A percentile compares a stretch with the other conserved stretches of the same genome.
Evolutionary conservation across 2,113 vertebrate species (phyloP).

Genomic region (Cyrtonyx montezumae): DNA sequence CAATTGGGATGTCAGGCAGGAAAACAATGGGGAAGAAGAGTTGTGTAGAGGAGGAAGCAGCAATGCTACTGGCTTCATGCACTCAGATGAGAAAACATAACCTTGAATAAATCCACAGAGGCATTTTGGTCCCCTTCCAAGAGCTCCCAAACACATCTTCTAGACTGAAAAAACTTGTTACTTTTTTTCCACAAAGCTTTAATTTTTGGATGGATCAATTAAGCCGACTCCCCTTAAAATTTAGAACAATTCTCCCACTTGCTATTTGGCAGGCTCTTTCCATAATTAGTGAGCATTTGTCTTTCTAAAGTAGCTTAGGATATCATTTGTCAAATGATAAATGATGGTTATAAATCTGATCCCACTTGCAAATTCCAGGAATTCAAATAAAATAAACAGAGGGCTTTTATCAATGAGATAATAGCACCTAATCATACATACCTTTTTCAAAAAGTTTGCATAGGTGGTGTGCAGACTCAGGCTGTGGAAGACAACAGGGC

Average conservation of each 20-base stretch:
- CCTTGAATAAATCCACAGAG: neutral
- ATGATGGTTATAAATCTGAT: neutral
- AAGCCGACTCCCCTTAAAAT: neutral
- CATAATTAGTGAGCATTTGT: neutral
- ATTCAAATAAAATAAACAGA: neutral
- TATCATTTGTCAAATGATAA: neutral
- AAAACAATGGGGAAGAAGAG: neutral
- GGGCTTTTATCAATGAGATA: rapidly evolving
- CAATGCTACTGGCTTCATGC: neutral
- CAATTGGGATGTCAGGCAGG: neutral
- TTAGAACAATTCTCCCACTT: neutral
- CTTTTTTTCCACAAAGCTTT: neutral
- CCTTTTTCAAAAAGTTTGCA: neutral
- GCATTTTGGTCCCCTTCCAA: neutral
- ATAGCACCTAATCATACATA: neutral
- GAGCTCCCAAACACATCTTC: neutral
- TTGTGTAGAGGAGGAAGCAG: neutral
- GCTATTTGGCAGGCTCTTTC: neutral
- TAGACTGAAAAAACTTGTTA: neutral
- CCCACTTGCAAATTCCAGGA: neutral
- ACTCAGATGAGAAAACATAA: neutral
- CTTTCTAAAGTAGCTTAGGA: neutral
- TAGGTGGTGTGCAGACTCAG: neutral
- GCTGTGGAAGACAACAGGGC: neutral
- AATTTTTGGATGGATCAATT: neutral